A percentile compares a stretch with the other conserved stretches of the same genome.
Evolutionary conservation across 2,797 vertebrate genomes (phyloP).

Genomic region (Meda fulgida): DNA sequence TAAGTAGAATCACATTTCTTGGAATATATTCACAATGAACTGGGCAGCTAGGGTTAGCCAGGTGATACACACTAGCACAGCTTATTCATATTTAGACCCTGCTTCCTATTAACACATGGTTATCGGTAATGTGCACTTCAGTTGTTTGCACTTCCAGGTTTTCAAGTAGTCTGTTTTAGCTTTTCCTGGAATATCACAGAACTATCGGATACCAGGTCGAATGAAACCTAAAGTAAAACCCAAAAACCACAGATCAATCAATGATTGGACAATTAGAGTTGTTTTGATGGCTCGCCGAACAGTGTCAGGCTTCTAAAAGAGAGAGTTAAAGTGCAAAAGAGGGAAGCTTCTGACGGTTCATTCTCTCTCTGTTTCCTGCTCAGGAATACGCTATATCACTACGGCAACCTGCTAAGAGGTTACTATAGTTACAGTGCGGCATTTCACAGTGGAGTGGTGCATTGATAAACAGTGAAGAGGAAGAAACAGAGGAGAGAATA

Average conservation of each 20-base stretch:
- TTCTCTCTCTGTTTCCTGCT: slow-evolving; percentile 24
- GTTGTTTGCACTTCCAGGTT: slow-evolving; percentile 23
- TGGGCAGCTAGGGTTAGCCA: slow-evolving; percentile 1
- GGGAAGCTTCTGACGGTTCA: slow-evolving; percentile 13
- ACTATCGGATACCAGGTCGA: not conserved
- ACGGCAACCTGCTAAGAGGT: slow-evolving; percentile 57
- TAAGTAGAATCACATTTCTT: slow-evolving; percentile 15
- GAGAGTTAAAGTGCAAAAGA: not conserved
- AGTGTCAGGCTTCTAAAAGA: not conserved
- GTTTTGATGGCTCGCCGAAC: not conserved
- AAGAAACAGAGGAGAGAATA: slow-evolving; percentile 12
- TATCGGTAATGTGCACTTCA: not conserved
- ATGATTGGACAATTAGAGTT: not conserved
- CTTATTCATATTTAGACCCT: slow-evolving; percentile 7
- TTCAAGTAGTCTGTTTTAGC: not conserved
- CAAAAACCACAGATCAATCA: not conserved
- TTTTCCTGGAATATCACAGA: not conserved
- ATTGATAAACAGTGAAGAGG: slow-evolving; percentile 44
- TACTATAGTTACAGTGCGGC: slow-evolving; percentile 54
- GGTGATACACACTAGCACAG: slow-evolving; percentile 10
- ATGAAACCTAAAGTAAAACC: not conserved
- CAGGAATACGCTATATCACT: slow-evolving; percentile 45
- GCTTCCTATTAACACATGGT: not conserved
- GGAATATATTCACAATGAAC: slow-evolving; percentile 8
- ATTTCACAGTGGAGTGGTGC: slow-evolving; percentile 41